Evolutionary conservation across 2,113 vertebrate species (phyloP), one percentile per base, ranked within the genome.

Genomic region (Muntiacus reevesi): DNA sequence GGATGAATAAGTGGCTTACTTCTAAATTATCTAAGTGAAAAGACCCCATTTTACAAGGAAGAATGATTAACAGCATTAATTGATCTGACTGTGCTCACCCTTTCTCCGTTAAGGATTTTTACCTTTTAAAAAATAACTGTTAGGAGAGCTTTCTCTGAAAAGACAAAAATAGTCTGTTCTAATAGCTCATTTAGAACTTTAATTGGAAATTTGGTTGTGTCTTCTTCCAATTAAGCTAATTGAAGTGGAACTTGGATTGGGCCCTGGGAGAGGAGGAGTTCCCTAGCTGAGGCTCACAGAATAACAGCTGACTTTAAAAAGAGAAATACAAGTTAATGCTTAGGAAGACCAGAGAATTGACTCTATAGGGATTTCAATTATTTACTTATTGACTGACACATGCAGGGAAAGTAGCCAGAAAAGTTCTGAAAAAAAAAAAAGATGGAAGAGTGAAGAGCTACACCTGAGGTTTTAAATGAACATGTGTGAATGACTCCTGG

Each of bases 151-250:
- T 96, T 93, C 62, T 95, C 79, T 57, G 57, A 91, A 96, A 94
- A 93, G 88, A 89, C 89, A 94, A 93, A 97, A 97, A 97, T 83
- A 97, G 93, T 71, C 87, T 98, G 60, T 98, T 99, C 96, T 98
- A 98, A 97, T 97, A 98, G 98, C 94, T 97, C 36, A 0, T 97
- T 98, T 98, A 97, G 95, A 87, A 98, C 96, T 98, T 95, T 98
- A 98, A 98, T 98, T 99, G 98, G 98, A 97, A 98, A 98, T 98
- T 97, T 95, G 96, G 97, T 98, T 98, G 98, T 98, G 92, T 97
- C 97, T 98, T 97, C 97, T 98, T 98, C 98, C 98, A 98, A 98
- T 98, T 99, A 99, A 98, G 97, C 97, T 99, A 99, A 99, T 98
- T 98, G 98, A 98, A 54, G n/a, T 98, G 98, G 94, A 98, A 94